Evolutionary conservation across 2,113 vertebrate species (phyloP).

Genomic region (Ammospiza nelsoni): DNA sequence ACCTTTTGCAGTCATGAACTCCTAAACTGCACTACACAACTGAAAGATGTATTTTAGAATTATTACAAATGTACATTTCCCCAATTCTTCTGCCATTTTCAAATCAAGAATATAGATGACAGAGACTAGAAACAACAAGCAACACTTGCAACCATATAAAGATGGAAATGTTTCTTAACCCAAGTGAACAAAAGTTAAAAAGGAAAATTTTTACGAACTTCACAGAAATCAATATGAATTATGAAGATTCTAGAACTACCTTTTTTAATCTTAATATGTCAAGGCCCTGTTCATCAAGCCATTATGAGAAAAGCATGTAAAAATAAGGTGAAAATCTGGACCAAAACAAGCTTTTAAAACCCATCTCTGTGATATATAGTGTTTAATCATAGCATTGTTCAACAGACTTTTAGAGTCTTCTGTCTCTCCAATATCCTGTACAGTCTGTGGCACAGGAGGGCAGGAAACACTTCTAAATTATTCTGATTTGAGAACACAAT

Average conservation of each 20-base stretch:
- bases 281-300: background rate
- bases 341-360: conserved; percentile 27
- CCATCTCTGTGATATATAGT: background rate
- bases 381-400: conserved; percentile 34
- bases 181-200: background rate
- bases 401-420: conserved; percentile 43
- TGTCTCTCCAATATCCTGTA: background rate
- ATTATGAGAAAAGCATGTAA: conserved; percentile 22
- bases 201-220: background rate
- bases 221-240: background rate
- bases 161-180: background rate
- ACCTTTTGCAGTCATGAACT: background rate
- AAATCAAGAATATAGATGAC: background rate
- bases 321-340: conserved; percentile 9
- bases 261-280: background rate
- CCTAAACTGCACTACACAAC: background rate
- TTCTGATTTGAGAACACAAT: conserved; percentile 48
- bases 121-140: background rate
- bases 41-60: background rate
- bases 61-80: background rate
- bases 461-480: conserved; percentile 63
- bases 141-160: background rate
- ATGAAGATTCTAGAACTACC: background rate
- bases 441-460: background rate
- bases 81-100: background rate